Evolutionary conservation across 2,113 vertebrate genomes (phyloP).

Genomic region (Lynx canadensis): DNA sequence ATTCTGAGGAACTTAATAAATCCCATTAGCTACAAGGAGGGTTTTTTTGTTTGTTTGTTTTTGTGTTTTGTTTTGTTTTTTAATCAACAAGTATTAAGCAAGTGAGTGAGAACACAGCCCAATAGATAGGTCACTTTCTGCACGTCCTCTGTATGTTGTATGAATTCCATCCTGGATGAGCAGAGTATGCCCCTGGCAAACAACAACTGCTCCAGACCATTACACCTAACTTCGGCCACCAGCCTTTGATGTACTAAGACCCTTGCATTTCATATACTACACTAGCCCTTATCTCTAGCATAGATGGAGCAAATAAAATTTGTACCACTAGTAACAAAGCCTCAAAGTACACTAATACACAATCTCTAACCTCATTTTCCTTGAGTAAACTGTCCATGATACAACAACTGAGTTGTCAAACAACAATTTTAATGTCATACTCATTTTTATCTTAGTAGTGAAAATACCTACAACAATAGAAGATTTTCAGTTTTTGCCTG

Average conservation of each 20-base stretch:
- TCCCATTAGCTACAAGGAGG: background rate
- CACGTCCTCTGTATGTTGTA: background rate
- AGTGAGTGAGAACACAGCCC: background rate
- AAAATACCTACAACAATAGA: background rate
- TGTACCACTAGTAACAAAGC: background rate
- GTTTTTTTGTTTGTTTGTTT: background rate
- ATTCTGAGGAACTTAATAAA: constrained; percentile 12
- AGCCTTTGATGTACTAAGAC: background rate
- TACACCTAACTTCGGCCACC: background rate
- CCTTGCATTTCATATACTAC: background rate
- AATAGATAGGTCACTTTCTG: background rate
- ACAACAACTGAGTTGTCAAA: background rate
- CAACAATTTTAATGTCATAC: background rate
- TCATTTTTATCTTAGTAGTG: background rate
- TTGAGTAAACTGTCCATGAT: background rate
- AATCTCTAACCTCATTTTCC: background rate
- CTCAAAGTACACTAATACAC: background rate
- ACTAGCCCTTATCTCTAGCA: background rate
- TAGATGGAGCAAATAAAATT: background rate
- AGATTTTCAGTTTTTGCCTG: background rate
- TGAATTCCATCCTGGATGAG: background rate
- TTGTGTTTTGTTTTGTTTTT: no score
- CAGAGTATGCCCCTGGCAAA: background rate
- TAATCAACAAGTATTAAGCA: background rate
- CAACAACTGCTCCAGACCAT: background rate